Evolutionary conservation across 2,797 vertebrate species (phyloP), one percentile per base, ranked within the genome.

Genomic region (Cyclopterus lumpus): DNA sequence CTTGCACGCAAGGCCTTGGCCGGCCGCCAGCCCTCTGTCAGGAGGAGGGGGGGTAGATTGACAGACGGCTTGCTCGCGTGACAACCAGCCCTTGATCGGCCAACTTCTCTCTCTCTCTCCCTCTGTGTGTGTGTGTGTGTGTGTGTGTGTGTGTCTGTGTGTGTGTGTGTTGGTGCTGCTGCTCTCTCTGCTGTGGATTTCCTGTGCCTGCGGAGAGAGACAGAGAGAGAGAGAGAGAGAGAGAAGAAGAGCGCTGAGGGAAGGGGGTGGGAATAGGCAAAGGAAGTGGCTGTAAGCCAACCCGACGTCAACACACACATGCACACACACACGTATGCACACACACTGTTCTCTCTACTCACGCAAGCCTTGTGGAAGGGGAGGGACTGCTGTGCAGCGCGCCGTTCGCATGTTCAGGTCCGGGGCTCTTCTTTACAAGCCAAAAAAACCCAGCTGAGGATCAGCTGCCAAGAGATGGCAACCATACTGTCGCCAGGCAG

Each of bases 1-100:
- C 92, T 98, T 96, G 97, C 97, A 98, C 97, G 97, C 97, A 97
- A 98, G 94, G 96, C 91, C 81, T 95, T 97, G 96, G 96, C 94
- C 28, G 20, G 58, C 87, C 24, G 95, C 97, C 97, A 98, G 90
- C 88, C 49, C 90, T 74, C 93, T 96, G 96, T 94, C 94, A 96
- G 94, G 92, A 78, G 86, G 91, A 80, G 80, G 86, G 87, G 88
- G 85, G 89, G 87, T 85, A 95, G 95, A 97, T 95, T 97, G 97
- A 97, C 96, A 96, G 95, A 95, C 94, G 77, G 95, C 90, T 90
- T 80, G 95, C 87, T 97, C 93, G 96, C 96, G 97, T 98, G 97
- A 97, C 96, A 97, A 95, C 83, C 76, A 89, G 87, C 88, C 94
- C 90, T 94, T 93, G 95, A 96, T 96, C 96, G 93, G 87, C 96